phyloP scores from a whole-genome alignment of 1,140 invertebrate genomes.

The Protaetia brevitarsis region DNA sequence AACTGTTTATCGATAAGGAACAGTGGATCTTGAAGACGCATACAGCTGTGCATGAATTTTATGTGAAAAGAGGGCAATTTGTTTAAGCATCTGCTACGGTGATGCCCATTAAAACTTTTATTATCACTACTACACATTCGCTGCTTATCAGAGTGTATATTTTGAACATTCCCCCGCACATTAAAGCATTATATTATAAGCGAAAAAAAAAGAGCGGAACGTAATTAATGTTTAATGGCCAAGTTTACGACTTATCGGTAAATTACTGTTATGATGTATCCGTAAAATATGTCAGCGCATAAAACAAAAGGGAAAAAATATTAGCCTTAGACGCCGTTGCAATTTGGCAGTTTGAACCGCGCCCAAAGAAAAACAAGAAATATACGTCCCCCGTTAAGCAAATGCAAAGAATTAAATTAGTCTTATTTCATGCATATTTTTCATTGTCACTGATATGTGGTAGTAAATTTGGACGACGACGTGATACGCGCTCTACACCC shows the following conservation, averaged over 20 bases:
- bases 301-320: neutral
- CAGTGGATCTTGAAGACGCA: too few species aligned
- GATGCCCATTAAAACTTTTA: too few species aligned
- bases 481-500: neutral
- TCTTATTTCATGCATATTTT: slow-evolving; percentile 1
- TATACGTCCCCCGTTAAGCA: neutral
- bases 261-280: neutral
- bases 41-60: too few species aligned
- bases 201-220: too few species aligned
- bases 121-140: too few species aligned
- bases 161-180: too few species aligned
- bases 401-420: slow-evolving; percentile 17
- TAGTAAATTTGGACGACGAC: slow-evolving; percentile 7
- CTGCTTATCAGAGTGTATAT: too few species aligned
- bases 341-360: neutral
- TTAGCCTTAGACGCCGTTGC: neutral
- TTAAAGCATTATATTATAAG: too few species aligned
- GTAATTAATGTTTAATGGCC: neutral
- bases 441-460: slow-evolving; percentile 5
- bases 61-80: too few species aligned
- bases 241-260: neutral
- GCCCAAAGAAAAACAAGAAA: neutral
- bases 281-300: neutral
- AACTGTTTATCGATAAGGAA: too few species aligned
- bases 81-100: too few species aligned